These are phyloP conservation scores for Triplophysa tibetana DNA, from an alignment of 2,113 vertebrate species.

Conservation along the genomic window DNA sequence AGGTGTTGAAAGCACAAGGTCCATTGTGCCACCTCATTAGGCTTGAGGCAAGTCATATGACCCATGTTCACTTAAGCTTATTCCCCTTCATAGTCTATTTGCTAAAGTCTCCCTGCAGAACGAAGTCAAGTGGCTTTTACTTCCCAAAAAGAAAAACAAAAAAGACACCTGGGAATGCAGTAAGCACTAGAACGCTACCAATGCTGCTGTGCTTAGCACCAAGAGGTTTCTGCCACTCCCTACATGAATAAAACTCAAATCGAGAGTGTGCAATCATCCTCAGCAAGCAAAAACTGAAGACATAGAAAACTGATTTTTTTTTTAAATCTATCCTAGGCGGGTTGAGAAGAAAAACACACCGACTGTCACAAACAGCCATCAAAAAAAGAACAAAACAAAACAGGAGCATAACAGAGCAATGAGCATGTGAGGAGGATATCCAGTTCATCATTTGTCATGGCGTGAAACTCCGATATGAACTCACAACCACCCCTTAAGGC, in stretches of 20 bases:
- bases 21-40: conserved; percentile 63
- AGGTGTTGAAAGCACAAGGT: conserved; percentile 65
- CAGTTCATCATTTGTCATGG: conserved; percentile 67
- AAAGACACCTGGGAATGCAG: conserved; percentile 30
- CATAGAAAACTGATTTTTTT: conserved; percentile 49
- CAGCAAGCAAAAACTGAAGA: conserved; percentile 48
- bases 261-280: not conserved
- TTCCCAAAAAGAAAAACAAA: conserved; percentile 45
- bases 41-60: conserved; percentile 63
- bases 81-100: conserved; percentile 57
- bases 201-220: conserved; percentile 63
- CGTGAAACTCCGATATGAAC: conserved; percentile 54
- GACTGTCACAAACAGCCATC: conserved; percentile 67
- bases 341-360: conserved; percentile 55
- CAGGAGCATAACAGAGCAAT: conserved; percentile 18
- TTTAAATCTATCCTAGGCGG: conserved; percentile 44
- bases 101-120: conserved; percentile 70
- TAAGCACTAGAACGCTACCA: conserved; percentile 57
- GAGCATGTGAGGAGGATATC: conserved; percentile 56
- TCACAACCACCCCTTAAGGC: conserved; percentile 66
- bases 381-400: conserved; percentile 70
- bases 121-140: conserved; percentile 61
- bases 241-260: conserved; percentile 40
- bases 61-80: conserved; percentile 61
- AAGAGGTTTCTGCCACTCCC: conserved; percentile 45